Conservation (phyloP, 1,140 invertebrate genomes). For the Drosophila orosa region DNA sequence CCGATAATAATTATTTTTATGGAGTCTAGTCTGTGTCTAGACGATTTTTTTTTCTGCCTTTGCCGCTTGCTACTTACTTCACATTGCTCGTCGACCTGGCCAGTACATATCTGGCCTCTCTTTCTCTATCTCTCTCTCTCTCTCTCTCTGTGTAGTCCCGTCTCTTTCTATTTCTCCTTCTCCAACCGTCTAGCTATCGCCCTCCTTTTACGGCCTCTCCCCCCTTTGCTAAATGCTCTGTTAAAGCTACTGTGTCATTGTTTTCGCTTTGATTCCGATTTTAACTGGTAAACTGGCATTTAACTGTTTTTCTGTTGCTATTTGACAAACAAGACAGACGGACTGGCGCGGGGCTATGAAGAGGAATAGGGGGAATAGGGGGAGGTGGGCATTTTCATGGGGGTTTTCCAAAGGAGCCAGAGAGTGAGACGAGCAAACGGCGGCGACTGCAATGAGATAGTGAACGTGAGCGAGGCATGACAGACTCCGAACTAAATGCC, state of each 20-base stretch:
- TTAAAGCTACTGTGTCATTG: slow-evolving; percentile 78
- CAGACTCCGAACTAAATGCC: slow-evolving; percentile 58
- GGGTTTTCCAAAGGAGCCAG: slow-evolving; percentile 8
- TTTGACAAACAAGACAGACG: slow-evolving; percentile 81
- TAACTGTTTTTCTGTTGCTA: slow-evolving; percentile 83
- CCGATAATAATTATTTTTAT: slow-evolving; percentile 85
- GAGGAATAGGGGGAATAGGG: background rate
- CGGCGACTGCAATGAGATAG: slow-evolving; percentile 58
- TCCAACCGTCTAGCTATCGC: slow-evolving; percentile 9
- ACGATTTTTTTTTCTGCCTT: slow-evolving; percentile 77
- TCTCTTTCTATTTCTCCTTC: background rate
- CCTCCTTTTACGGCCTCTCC: slow-evolving; percentile 18
- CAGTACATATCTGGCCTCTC: slow-evolving; percentile 35
- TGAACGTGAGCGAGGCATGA: slow-evolving; percentile 56
- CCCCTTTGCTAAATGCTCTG: slow-evolving; percentile 44
- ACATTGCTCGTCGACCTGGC: slow-evolving; percentile 55
- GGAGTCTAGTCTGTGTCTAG: slow-evolving; percentile 84
- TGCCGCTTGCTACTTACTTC: slow-evolving; percentile 63
- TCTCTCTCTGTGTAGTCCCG: background rate
- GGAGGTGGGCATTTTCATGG: background rate
- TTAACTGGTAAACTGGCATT: slow-evolving; percentile 83
- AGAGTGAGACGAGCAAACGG: slow-evolving; percentile 27
- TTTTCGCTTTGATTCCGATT: slow-evolving; percentile 83
- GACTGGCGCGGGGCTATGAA: slow-evolving; percentile 37
- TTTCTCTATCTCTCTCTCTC: slow-evolving; percentile 3